These are phyloP conservation scores for Triops longicaudatus DNA, from an alignment of 1,140 invertebrate species.

Conservation along the genomic window DNA sequence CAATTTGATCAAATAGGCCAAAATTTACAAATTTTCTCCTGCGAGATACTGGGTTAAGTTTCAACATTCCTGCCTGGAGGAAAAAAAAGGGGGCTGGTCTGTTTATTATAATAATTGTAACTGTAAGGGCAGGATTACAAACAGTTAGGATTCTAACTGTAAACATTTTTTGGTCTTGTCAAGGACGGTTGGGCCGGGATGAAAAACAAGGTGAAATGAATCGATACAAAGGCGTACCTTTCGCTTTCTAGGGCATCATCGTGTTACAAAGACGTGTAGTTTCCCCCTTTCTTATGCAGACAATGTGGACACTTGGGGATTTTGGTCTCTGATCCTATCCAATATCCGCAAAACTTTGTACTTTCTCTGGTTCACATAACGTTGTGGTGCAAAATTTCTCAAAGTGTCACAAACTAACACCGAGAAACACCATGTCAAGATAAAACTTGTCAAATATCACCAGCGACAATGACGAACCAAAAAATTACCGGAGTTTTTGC, in stretches of 20 bases:
- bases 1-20: not conserved
- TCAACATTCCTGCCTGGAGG: no score
- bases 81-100: no score
- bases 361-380: no score
- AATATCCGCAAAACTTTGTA: no score
- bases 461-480: no score
- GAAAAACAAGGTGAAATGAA: slow-evolving; percentile 1
- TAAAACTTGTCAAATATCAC: no score
- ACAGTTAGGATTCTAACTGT: not conserved
- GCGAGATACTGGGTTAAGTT: not conserved
- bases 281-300: not conserved
- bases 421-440: no score
- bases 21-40: slow-evolving; percentile 1
- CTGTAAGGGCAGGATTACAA: not conserved
- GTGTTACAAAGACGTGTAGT: not conserved
- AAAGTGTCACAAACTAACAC: no score
- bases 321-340: not conserved
- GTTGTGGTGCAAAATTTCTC: no score
- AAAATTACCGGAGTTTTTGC: no score
- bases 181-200: not conserved
- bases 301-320: not conserved
- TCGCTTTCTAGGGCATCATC: not conserved
- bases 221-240: not conserved
- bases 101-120: not conserved
- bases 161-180: not conserved